Base-by-base conservation (phyloP, 2,888 invertebrate species). In the Trichogramma dendrolimi region DNA sequence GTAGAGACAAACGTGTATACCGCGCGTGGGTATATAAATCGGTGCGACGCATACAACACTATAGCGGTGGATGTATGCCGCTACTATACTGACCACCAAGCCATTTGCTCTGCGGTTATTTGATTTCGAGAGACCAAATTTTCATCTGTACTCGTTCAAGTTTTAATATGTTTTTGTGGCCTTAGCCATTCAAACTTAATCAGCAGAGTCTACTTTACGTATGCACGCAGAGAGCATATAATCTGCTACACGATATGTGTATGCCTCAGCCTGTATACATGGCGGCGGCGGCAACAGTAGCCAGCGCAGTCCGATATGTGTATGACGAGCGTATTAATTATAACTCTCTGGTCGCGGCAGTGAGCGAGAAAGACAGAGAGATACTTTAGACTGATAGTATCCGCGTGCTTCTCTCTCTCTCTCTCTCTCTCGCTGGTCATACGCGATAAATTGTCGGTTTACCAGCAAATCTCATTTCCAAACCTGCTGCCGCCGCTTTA, bases 121-220 rank as follows among this genome's bases (percentile, higher is more conserved):
- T 76, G 78, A 76, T 78, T 78, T 44, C 75, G 73, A 69, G 71
- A 73, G 72, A 75, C 76, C 75, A 75, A 78, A 78, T 78, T 77
- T 77, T 77, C 78, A 75, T 78, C 75, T 72, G 75, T 73, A 75
- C 76, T 77, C 78, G 76, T 77, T 76, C 77, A 72, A 76, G 76
- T 79, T 79, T 79, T 79, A 77, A 78, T 79, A 76, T 75, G 78
- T 79, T 78, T 79, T 78, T 79, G 79, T 75, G 79, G 79, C 75
- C 75, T 77, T 76, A 75, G 76, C 74, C 76, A 77, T 78, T 79
- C 77, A 74, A 74, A 75, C 75, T 77, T 79, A 78, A 77, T 79
- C 78, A 78, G 77, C 73, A 52, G 49, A 5, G 44, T 53, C 59
- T 64, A 62, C 69, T 66, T 68, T 69, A 66, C 61, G 61, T 14